Evolutionary conservation across 2,888 invertebrate genomes (phyloP), one percentile per base, ranked within the genome.

Genomic region (Hypercompe scribonia): DNA sequence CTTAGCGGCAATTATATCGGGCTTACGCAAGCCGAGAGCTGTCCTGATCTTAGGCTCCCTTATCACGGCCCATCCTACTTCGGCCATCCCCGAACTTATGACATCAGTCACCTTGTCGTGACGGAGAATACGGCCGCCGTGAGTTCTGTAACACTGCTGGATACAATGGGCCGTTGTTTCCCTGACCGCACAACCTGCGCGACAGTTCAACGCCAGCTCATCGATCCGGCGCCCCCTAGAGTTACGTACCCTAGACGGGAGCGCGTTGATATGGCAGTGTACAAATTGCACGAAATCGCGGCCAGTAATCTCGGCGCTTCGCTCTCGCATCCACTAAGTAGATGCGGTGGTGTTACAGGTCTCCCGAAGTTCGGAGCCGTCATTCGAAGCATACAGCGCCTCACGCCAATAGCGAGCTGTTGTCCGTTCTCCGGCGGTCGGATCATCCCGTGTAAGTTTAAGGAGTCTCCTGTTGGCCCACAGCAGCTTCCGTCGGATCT

Each of bases 111-210:
- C 21, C 11, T 33, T 39, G 39, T 90, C 79, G 61, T 92, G 91
- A 15, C 90, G 79, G 63, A 80, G 36, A 0, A 91, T 77, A 63
- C 77, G 70, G 34, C 75, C 90, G 46, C 88, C 89, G 77, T 91
- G 90, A 3, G 90, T 91, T 58, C 89, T 67, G 64, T 77, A 77
- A 76, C 90, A 90, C 36, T 71, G 71, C 70, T 91, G 90, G 63
- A 77, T 74, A 18, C 28, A 58, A 28, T 74, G 90, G 13, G 86
- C 87, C 46, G 86, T 83, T 0, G 90, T 90, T 75, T 91, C 89
- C 54, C 54, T 71, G 0, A 79, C 76, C 69, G 68, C 72, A 79
- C 89, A 91, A 3, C 88, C 88, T 4, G 87, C 89, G 36, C 90
- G 84, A 74, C 89, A 90, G 69, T 87, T 89, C 63, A 77, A 76